Evolutionary conservation across 2,888 invertebrate species (phyloP).

Genomic region (Drosophila infuscata): DNA sequence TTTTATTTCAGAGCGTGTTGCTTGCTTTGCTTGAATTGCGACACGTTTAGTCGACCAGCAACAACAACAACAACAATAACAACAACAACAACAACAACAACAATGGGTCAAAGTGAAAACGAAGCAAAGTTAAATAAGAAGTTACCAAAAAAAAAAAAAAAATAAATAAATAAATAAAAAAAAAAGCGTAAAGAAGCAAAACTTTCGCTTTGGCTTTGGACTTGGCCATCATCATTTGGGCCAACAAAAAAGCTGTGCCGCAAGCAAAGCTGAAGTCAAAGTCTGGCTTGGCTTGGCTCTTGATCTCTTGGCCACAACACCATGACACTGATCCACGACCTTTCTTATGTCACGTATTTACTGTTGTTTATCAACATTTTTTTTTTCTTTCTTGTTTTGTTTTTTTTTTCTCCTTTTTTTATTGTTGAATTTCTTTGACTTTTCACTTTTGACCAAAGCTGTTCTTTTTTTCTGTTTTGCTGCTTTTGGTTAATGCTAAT

Average conservation of each 20-base stretch:
- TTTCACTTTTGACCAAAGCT: constrained; percentile 59
- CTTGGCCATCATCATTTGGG: constrained; percentile 68
- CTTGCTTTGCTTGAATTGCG: constrained; percentile 45
- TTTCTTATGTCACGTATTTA: constrained; percentile 66
- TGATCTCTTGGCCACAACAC: constrained; percentile 36
- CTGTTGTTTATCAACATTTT: constrained; percentile 11
- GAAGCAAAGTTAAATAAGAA: constrained; percentile 75
- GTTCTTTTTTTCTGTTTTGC: constrained; percentile 2
- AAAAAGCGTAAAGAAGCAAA: constrained; percentile 44
- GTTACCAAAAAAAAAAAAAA: constrained; percentile 35
- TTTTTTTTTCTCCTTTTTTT: neutral
- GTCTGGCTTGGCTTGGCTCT: constrained; percentile 26
- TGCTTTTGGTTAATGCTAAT: constrained; percentile 52
- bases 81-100: constrained; percentile 14
- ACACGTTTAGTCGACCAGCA: constrained; percentile 54
- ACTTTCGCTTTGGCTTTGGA: constrained; percentile 78
- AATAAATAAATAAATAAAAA: constrained; percentile 12
- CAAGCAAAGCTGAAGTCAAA: constrained; percentile 12
- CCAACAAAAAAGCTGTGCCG: constrained; percentile 2
- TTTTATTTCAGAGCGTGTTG: constrained; percentile 30
- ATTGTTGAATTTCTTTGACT: constrained; percentile 55
- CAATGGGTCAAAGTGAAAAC: constrained; percentile 69
- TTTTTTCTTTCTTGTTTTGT: neutral
- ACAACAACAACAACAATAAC: constrained; percentile 9
- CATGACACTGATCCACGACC: constrained; percentile 59